These are phyloP conservation scores for Dicycla oo DNA, from an alignment of 2,888 invertebrate genomes.

Conservation along the genomic window DNA sequence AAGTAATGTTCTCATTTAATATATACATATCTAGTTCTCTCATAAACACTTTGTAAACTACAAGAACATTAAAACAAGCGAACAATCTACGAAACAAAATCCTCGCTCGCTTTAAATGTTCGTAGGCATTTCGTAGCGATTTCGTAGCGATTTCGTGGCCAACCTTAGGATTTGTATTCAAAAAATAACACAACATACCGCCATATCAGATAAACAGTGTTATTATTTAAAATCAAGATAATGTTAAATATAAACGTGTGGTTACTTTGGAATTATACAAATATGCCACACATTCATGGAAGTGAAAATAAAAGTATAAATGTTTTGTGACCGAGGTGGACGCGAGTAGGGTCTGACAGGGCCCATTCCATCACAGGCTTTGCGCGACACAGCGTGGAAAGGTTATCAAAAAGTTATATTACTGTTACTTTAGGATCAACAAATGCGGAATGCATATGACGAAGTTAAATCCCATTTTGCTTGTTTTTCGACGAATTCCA, in stretches of 20 bases:
- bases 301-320: conserved; percentile 70
- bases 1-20: conserved; percentile 7
- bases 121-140: conserved; percentile 13
- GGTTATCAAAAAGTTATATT: conserved; percentile 78
- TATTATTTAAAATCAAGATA: conserved; percentile 49
- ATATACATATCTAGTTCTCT: conserved; percentile 13
- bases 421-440: conserved; percentile 70
- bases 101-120: conserved; percentile 24
- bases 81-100: conserved; percentile 7
- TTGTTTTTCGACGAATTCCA: conserved; percentile 60
- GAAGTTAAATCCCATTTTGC: conserved; percentile 66
- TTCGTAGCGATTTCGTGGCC: conserved; percentile 14
- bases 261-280: conserved; percentile 71
- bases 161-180: conserved; percentile 42
- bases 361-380: conserved; percentile 76
- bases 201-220: conserved; percentile 38
- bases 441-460: conserved; percentile 66
- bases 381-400: conserved; percentile 69
- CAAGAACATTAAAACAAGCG: conserved; percentile 8
- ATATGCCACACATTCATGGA: conserved; percentile 59
- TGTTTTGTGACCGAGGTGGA: conserved; percentile 75
- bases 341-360: conserved; percentile 84
- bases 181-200: conserved; percentile 28
- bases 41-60: conserved; percentile 16
- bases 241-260: conserved; percentile 49